Evolutionary conservation across 2,888 invertebrate genomes (phyloP), one percentile per base, ranked within the genome.

Genomic region (Clanis bilineata): DNA sequence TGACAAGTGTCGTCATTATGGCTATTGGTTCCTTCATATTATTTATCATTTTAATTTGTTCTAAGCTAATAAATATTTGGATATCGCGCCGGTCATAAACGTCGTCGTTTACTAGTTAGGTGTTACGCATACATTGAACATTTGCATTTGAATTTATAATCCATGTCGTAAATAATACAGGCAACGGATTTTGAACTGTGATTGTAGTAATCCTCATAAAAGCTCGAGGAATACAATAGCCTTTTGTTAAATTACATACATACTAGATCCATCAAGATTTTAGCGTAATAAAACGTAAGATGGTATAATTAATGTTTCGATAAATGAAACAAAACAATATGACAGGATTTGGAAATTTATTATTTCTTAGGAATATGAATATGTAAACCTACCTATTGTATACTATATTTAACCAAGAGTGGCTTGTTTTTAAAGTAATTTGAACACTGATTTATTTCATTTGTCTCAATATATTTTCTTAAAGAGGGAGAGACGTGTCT

Each of bases 11-110:
- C 80, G 73, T 72, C 69, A 80, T 80, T 76, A 77, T 79, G 66
- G 66, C 64, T 70, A 73, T 73, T 72, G 72, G 74, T 72, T 71
- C 67, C 71, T 74, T 76, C 80, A 80, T 76, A 80, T 85, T 81
- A 83, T 82, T 85, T 85, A 79, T 84, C 73, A 82, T 85, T 70
- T 83, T 83, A 88, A 88, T 88, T 88, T 87, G 83, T 83, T 79
- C 68, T 76, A 79, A 77, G 77, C 75, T 69, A 82, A 85, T 86
- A 85, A 88, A 88, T 86, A 86, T 85, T 83, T 83, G 76, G 79
- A 72, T 80, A 82, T 80, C 75, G 76, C 69, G 62, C 67, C 64
- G 74, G 68, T 75, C 68, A 82, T 88, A 81, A 88, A 85, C 65
- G 85, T 85, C 85, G 69, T 64, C 70, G 56, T 82, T 77, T 74